Conservation (phyloP, 2,888 invertebrate genomes). For the Drosophila multiciliata region DNA sequence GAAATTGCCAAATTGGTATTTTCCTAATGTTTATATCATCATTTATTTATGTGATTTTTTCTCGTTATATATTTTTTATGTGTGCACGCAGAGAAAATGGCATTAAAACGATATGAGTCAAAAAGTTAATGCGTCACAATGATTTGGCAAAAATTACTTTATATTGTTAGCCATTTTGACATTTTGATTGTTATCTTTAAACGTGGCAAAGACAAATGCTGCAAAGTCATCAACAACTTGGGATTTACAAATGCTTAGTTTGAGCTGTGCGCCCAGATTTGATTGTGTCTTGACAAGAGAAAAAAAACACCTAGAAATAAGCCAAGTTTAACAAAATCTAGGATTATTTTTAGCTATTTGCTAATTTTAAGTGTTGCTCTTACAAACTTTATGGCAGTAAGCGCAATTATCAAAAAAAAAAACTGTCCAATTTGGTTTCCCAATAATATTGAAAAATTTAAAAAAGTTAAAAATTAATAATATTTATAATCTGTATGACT, state of each 20-base stretch:
- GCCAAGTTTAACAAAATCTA: background rate
- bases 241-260: background rate
- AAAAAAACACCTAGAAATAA: background rate
- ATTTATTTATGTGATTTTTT: slow-evolving; percentile 36
- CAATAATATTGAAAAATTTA: background rate
- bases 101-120: slow-evolving; percentile 32
- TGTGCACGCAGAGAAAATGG: background rate
- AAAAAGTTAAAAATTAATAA: background rate
- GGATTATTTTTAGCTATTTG: background rate
- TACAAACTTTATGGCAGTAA: background rate
- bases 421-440: background rate
- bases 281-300: background rate
- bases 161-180: slow-evolving; percentile 10
- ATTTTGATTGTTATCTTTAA: slow-evolving; percentile 25
- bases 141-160: slow-evolving; percentile 25
- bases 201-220: background rate
- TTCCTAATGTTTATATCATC: slow-evolving; percentile 71
- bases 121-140: slow-evolving; percentile 35
- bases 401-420: background rate
- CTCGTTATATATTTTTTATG: slow-evolving; percentile 18
- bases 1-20: slow-evolving; percentile 72
- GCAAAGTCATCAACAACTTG: slow-evolving; percentile 9
- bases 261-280: background rate
- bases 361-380: background rate
- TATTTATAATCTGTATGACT: background rate